Evolutionary conservation across 2,888 invertebrate species (phyloP).

Genomic region (Ryuthela nishihirai): DNA sequence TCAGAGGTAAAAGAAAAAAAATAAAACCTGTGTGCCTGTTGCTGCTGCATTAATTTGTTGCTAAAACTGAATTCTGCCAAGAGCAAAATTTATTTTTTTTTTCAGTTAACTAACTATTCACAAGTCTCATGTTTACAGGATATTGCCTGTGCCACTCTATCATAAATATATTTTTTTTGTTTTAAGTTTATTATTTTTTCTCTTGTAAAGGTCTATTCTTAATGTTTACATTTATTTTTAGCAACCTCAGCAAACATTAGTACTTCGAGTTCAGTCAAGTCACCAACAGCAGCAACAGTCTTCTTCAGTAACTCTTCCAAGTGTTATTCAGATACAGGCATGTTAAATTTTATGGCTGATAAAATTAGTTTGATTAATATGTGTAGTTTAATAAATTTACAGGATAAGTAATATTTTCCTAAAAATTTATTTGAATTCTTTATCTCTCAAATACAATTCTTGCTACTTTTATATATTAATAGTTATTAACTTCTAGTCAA

Average conservation of each 20-base stretch:
- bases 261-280: conserved; percentile 42
- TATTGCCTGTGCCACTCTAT: too few relatives aligned
- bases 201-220: neutral
- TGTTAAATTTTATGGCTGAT: neutral
- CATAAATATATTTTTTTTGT: neutral
- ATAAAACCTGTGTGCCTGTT: too few relatives aligned
- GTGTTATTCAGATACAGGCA: conserved; percentile 34
- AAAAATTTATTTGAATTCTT: neutral
- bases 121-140: too few relatives aligned
- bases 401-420: neutral
- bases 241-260: conserved; percentile 44
- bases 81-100: too few relatives aligned
- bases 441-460: neutral
- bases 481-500: neutral
- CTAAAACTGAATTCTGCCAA: too few relatives aligned
- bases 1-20: too few relatives aligned
- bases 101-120: too few relatives aligned
- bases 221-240: conserved; percentile 4
- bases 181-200: neutral
- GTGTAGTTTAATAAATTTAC: neutral
- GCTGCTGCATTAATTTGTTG: too few relatives aligned
- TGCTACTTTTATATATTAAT: neutral
- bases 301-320: conserved; percentile 37
- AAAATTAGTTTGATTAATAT: neutral
- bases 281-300: conserved; percentile 34